A percentile compares a stretch with the other conserved stretches of the same genome.
phyloP scores from a whole-genome alignment of 2,797 vertebrate genomes.

The Myotis vivesi region DNA sequence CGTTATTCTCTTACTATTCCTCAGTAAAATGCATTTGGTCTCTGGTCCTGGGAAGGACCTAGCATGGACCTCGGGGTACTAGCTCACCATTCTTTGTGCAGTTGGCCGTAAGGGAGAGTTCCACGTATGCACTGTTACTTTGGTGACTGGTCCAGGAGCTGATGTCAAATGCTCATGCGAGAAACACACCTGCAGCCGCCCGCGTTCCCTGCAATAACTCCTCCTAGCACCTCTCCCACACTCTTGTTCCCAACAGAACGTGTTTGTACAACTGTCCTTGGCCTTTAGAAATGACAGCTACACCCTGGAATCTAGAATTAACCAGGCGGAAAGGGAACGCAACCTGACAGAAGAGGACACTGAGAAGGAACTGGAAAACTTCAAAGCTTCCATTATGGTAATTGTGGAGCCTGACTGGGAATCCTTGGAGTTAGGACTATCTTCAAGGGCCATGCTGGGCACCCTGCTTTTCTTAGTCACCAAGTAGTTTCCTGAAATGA shows the following conservation, averaged over 20 bases:
- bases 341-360: constrained; percentile 96
- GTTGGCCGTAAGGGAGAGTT: not conserved
- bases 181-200: not conserved
- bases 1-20: constrained; percentile 2
- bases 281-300: constrained; percentile 99
- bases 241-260: constrained; percentile 89
- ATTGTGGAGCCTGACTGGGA: constrained; percentile 51
- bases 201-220: not conserved
- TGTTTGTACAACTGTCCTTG: constrained; percentile 97
- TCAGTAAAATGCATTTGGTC: constrained; percentile 28
- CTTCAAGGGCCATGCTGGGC: not conserved
- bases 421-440: not conserved
- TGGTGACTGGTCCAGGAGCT: not conserved
- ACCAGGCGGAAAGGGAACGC: constrained; percentile 95
- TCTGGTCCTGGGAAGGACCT: not conserved
- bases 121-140: not conserved
- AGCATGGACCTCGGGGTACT: not conserved
- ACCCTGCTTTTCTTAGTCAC: not conserved
- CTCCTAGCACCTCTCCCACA: constrained; percentile 62
- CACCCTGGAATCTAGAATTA: constrained; percentile 95
- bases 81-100: not conserved
- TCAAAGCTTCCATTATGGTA: constrained; percentile 95
- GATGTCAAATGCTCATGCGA: not conserved
- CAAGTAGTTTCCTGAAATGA: not conserved
- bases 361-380: constrained; percentile 96